phyloP scores from a whole-genome alignment of 2,797 vertebrate genomes.

The Tragopan temminckii region DNA sequence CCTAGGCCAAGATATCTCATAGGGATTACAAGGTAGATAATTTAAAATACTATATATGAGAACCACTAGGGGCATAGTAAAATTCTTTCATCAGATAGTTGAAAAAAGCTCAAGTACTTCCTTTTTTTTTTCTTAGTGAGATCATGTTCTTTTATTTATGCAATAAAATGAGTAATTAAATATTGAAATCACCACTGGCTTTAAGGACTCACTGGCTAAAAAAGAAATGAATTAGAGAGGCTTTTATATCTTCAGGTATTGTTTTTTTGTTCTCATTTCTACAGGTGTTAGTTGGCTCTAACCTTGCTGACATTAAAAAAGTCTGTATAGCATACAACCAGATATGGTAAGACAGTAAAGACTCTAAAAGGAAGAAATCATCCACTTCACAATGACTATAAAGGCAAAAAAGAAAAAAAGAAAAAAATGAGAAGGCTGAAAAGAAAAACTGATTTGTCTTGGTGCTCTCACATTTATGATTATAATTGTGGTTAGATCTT shows the following conservation, averaged over 20 bases:
- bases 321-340: background rate
- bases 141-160: background rate
- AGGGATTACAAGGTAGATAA: background rate
- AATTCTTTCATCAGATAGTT: background rate
- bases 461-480: background rate
- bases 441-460: too few species aligned
- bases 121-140: background rate
- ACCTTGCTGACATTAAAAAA: rapidly evolving
- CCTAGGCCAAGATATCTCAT: background rate
- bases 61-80: background rate
- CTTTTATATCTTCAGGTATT: background rate
- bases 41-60: background rate
- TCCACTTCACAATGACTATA: background rate
- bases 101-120: background rate
- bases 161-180: background rate
- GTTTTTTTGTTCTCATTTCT: background rate
- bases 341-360: background rate
- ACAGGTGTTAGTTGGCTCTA: background rate
- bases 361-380: background rate
- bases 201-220: background rate
- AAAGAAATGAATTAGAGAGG: background rate
- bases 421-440: too few species aligned
- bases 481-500: background rate
- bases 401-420: background rate
- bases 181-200: background rate